A percentile compares a stretch with the other conserved stretches of the same genome.
phyloP scores from a whole-genome alignment of 2,888 invertebrate genomes.

The Aspidiotus destructor region DNA sequence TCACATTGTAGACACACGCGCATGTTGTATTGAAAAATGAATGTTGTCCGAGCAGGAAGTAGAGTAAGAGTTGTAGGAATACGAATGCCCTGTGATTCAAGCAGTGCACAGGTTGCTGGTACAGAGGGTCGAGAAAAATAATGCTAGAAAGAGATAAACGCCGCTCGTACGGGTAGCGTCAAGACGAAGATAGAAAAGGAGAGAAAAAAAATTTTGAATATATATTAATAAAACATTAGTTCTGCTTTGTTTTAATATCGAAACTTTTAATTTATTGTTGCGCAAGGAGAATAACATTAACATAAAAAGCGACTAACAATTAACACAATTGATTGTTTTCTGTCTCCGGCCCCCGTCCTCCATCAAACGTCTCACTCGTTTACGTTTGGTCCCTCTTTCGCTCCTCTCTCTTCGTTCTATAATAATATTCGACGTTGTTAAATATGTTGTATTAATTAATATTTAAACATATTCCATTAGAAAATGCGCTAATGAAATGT shows the following conservation, averaged over 20 bases:
- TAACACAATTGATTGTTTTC: slow-evolving; percentile 34
- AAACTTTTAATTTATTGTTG: slow-evolving; percentile 33
- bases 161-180: background rate
- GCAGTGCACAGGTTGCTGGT: no score
- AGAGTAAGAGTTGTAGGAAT: no score
- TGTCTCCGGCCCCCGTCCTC: slow-evolving; percentile 38
- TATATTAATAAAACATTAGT: slow-evolving; percentile 33
- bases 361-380: background rate
- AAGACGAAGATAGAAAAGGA: background rate
- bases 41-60: no score
- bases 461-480: slow-evolving; percentile 33
- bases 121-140: no score
- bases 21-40: no score
- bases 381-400: slow-evolving; percentile 13
- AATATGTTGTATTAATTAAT: slow-evolving; percentile 33
- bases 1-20: no score
- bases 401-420: slow-evolving; percentile 19
- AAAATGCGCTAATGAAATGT: slow-evolving; percentile 32
- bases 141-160: background rate
- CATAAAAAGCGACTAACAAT: slow-evolving; percentile 33
- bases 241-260: slow-evolving; percentile 33
- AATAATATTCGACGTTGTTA: slow-evolving; percentile 33
- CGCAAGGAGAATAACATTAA: slow-evolving; percentile 33
- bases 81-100: no score
- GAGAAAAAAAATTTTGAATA: background rate